These are phyloP conservation scores for Rotaria macrura DNA, from an alignment of 2,888 invertebrate species.

Conservation along the genomic window DNA sequence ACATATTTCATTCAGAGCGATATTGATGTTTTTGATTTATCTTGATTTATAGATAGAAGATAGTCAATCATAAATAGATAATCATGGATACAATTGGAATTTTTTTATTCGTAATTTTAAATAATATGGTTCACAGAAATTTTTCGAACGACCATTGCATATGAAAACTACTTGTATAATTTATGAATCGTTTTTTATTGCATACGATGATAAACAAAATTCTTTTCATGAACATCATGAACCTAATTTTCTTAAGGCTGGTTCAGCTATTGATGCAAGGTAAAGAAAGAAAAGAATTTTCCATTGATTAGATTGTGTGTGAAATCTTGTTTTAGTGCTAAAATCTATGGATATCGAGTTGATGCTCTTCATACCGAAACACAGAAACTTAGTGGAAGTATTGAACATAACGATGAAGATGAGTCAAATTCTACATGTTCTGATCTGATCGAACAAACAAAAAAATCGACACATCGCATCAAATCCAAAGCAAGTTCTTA, in stretches of 20 bases:
- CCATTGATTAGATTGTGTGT: background rate
- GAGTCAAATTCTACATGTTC: background rate
- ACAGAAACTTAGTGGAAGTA: slow-evolving; percentile 53
- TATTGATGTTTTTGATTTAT: too few species aligned
- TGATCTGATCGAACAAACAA: background rate
- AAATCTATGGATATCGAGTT: slow-evolving; percentile 74
- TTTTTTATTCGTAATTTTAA: too few species aligned
- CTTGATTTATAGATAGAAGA: too few species aligned
- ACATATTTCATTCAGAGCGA: too few species aligned
- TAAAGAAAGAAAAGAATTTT: background rate
- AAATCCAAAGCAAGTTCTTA: background rate
- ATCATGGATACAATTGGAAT: too few species aligned
- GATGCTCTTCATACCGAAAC: slow-evolving; percentile 72
- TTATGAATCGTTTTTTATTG: too few species aligned
- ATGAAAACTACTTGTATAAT: too few species aligned
- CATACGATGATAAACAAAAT: slow-evolving; percentile 50
- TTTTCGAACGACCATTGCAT: too few species aligned
- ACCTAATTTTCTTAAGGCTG: slow-evolving; percentile 15
- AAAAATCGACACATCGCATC: background rate
- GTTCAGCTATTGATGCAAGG: background rate
- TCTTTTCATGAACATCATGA: background rate
- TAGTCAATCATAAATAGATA: too few species aligned
- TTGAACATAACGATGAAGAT: background rate
- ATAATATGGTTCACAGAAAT: too few species aligned
- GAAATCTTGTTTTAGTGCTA: slow-evolving; percentile 56